Conservation (phyloP, 2,113 vertebrate species). For the Cyanoderma ruficeps region DNA sequence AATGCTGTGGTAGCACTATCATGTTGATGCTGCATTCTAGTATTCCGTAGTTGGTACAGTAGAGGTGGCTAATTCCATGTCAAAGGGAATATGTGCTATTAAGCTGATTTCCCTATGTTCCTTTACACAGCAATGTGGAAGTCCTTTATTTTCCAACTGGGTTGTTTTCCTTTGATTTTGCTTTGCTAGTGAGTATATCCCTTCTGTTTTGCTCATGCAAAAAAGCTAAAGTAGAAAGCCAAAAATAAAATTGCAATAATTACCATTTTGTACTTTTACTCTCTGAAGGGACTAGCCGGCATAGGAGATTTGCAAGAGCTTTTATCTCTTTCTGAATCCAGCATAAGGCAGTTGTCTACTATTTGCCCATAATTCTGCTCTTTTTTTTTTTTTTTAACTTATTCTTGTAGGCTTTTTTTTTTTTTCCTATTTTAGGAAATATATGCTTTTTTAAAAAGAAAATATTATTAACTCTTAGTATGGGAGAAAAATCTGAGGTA, state of each 20-base stretch:
- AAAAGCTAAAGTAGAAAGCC: background rate
- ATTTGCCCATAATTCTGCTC: background rate
- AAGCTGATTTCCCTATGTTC: background rate
- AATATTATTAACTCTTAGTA: background rate
- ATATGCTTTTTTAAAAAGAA: background rate
- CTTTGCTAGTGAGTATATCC: background rate
- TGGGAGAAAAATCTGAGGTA: background rate
- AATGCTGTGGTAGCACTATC: background rate
- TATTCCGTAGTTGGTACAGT: background rate
- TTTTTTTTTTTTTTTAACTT: background rate
- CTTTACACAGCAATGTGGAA: background rate
- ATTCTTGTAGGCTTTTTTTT: background rate
- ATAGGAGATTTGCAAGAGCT: background rate
- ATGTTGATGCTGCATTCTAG: background rate
- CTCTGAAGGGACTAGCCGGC: background rate
- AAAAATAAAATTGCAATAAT: background rate
- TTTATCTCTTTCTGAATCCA: background rate
- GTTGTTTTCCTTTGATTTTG: conserved; percentile 3
- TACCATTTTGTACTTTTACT: background rate
- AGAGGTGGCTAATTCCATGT: background rate
- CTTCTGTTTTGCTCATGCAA: background rate
- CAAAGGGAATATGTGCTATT: background rate
- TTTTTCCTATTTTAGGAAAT: background rate
- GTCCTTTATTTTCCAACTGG: background rate
- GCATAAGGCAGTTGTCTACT: background rate